Evolutionary conservation across 2,888 invertebrate genomes (phyloP).

Genomic region (Laothoe populi): DNA sequence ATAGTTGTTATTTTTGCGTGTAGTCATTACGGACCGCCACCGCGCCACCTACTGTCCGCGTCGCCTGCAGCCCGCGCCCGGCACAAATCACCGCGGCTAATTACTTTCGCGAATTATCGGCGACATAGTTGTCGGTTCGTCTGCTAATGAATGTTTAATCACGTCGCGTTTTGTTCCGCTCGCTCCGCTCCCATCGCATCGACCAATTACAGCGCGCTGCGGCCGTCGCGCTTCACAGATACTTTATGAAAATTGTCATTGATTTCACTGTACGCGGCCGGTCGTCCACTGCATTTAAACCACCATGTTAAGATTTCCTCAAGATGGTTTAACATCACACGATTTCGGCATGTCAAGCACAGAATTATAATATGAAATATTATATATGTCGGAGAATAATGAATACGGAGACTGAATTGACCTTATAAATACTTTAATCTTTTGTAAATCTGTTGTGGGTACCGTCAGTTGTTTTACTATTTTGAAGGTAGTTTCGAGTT

Average conservation of each 20-base stretch:
- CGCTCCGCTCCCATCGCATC: neutral
- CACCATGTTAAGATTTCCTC: too few species aligned
- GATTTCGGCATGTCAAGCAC: too few species aligned
- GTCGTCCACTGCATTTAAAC: neutral
- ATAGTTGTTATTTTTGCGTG: slow-evolving; percentile 12
- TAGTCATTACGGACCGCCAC: neutral
- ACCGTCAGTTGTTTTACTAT: too few species aligned
- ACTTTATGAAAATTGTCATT: neutral
- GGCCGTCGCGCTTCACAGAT: neutral
- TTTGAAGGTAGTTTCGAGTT: too few species aligned
- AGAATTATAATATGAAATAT: too few species aligned
- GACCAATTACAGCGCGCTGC: neutral
- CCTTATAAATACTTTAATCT: too few species aligned
- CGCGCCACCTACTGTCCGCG: neutral
- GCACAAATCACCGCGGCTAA: neutral
- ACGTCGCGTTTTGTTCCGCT: neutral
- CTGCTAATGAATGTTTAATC: slow-evolving; percentile 8
- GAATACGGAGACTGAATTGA: too few species aligned
- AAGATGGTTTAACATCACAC: too few species aligned
- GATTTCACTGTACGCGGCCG: neutral
- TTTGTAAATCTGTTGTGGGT: too few species aligned
- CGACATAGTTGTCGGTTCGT: neutral
- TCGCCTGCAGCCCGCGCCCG: neutral
- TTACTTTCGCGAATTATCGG: slow-evolving; percentile 7
- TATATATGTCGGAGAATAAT: too few species aligned